phyloP scores from a whole-genome alignment of 2,113 vertebrate species.

The Pantherophis guttatus region DNA sequence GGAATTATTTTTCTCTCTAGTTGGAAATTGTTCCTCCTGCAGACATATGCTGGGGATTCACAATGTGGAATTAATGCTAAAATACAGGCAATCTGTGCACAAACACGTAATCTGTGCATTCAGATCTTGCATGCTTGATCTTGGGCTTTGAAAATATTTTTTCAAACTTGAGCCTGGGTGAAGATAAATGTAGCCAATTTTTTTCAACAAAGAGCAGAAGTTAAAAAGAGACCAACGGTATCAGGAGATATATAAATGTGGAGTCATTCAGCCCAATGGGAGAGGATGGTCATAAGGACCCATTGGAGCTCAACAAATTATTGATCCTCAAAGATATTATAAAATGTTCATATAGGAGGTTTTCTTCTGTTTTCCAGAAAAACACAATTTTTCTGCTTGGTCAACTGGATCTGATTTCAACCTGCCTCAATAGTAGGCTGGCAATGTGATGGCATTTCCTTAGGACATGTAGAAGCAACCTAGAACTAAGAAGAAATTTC shows the following conservation, averaged over 20 bases:
- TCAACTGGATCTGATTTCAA: neutral
- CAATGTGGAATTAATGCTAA: neutral
- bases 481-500: too few relatives aligned
- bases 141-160: neutral
- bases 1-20: neutral
- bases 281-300: neutral
- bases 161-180: neutral
- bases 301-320: neutral
- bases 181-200: neutral
- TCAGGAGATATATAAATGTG: neutral
- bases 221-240: neutral
- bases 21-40: neutral
- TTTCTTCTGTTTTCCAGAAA: neutral
- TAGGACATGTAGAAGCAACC: neutral
- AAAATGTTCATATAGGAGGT: neutral
- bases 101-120: neutral
- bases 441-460: neutral
- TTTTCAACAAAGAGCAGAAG: neutral
- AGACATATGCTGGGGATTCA: neutral
- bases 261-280: neutral
- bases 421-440: neutral
- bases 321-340: neutral
- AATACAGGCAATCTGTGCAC: neutral
- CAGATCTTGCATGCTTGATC: neutral
- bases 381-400: neutral